phyloP scores from a whole-genome alignment of 2,888 invertebrate genomes.

The Oscheius myriophilus region DNA sequence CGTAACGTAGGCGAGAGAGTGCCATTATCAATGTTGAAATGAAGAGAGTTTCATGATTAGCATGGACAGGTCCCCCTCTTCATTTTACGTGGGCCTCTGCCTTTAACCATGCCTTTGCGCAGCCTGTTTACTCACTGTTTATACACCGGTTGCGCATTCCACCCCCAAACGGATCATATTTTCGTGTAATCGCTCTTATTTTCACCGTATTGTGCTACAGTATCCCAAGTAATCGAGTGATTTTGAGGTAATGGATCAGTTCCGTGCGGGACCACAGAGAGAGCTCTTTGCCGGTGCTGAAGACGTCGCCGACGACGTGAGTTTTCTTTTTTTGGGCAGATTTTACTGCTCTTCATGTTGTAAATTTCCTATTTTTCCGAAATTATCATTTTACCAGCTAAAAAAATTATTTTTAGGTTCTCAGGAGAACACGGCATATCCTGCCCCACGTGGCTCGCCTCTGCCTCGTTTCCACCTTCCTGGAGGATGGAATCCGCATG shows the following conservation, averaged over 20 bases:
- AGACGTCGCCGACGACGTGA: constrained; percentile 67
- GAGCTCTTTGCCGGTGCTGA: constrained; percentile 63
- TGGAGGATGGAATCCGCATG: constrained; percentile 99
- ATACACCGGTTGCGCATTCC: background rate
- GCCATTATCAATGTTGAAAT: too few relatives aligned
- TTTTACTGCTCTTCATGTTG: too few relatives aligned
- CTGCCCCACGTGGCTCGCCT: constrained; percentile 93
- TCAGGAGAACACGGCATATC: constrained; percentile 75
- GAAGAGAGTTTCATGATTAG: too few relatives aligned
- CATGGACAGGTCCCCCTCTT: too few relatives aligned
- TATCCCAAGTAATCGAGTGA: background rate
- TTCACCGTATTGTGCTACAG: background rate
- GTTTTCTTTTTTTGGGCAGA: constrained; percentile 31
- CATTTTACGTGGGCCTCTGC: too few relatives aligned
- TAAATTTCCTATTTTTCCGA: too few relatives aligned
- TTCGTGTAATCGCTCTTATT: background rate
- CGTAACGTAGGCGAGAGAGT: too few relatives aligned
- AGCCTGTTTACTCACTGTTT: background rate
- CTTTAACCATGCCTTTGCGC: background rate
- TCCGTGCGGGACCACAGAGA: constrained; percentile 49
- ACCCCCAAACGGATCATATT: background rate
- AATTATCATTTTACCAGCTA: constrained; percentile 4
- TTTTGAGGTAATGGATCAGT: constrained; percentile 53
- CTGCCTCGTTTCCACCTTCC: constrained; percentile 96
- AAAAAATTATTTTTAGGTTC: constrained; percentile 52